Conservation (phyloP, 1,140 invertebrate species). For the Drosophila arawakana region DNA sequence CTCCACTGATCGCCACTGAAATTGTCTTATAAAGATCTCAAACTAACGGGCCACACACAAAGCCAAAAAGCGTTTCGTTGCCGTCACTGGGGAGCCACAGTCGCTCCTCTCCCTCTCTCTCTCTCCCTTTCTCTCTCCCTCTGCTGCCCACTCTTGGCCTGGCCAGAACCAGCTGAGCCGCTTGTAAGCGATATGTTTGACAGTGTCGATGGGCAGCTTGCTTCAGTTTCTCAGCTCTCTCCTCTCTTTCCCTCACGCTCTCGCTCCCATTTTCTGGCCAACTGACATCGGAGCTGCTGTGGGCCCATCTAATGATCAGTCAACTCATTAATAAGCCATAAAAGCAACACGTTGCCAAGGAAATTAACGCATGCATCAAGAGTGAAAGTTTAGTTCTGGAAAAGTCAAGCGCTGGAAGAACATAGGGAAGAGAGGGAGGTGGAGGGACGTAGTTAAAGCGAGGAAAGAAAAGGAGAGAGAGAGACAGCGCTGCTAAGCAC, state of each 20-base stretch:
- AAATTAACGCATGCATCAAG: constrained; percentile 48
- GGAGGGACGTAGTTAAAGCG: background rate
- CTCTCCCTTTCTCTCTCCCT: background rate
- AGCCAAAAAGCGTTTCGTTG: constrained; percentile 20
- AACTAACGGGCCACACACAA: constrained; percentile 78
- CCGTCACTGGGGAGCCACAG: constrained; percentile 7
- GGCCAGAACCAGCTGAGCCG: constrained; percentile 44
- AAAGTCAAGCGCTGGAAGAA: background rate
- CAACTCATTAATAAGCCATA: constrained; percentile 78
- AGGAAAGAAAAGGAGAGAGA: background rate
- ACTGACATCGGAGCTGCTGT: constrained; percentile 45
- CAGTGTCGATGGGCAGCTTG: constrained; percentile 33
- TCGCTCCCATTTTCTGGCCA: background rate
- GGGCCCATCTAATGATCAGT: constrained; percentile 70
- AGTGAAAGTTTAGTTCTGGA: constrained; percentile 57
- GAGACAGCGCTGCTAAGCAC: no score
- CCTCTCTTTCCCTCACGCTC: background rate
- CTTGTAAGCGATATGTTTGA: constrained; percentile 61
- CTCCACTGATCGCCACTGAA: constrained; percentile 46
- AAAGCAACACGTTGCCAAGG: constrained; percentile 63
- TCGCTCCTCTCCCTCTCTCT: background rate
- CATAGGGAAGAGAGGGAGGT: background rate
- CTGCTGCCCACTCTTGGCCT: background rate
- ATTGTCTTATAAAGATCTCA: constrained; percentile 81
- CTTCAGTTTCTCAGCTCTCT: constrained; percentile 24